Conservation (phyloP, 2,797 vertebrate genomes). For the Taenioides sp. region DNA sequence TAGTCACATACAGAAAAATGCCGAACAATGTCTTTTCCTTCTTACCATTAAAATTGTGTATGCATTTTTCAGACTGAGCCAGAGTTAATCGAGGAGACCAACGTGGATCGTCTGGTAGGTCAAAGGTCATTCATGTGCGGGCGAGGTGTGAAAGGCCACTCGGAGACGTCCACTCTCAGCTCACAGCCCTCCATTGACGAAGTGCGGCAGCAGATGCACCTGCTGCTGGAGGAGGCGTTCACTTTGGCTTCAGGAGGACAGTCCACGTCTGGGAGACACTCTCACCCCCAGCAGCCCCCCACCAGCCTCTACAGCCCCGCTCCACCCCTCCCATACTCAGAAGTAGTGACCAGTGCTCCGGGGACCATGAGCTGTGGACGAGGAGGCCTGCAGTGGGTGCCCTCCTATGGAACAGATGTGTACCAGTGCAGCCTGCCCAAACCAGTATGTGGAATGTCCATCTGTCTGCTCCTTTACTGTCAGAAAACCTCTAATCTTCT, state of each 20-base stretch:
- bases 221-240: slow-evolving; percentile 97
- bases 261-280: slow-evolving; percentile 83
- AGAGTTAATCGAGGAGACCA: slow-evolving; percentile 95
- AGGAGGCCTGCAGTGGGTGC: slow-evolving; percentile 92
- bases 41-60: neutral
- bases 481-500: slow-evolving; percentile 20
- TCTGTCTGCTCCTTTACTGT: neutral
- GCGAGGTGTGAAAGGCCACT: slow-evolving; percentile 91
- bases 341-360: slow-evolving; percentile 93
- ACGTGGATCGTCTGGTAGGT: slow-evolving; percentile 86
- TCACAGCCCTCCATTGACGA: slow-evolving; percentile 99
- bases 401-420: slow-evolving; percentile 88
- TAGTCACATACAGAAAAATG: neutral
- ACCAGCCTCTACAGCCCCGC: slow-evolving; percentile 83
- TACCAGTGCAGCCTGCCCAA: slow-evolving; percentile 95
- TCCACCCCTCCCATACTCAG: slow-evolving; percentile 88
- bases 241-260: slow-evolving; percentile 94
- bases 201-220: slow-evolving; percentile 98
- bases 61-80: slow-evolving; percentile 87
- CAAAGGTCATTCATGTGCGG: slow-evolving; percentile 82
- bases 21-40: neutral
- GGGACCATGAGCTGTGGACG: slow-evolving; percentile 87
- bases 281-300: slow-evolving; percentile 74
- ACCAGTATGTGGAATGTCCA: slow-evolving; percentile 81
- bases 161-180: slow-evolving; percentile 95